These are phyloP conservation scores for Philotrypesis tridentata DNA, from an alignment of 1,140 invertebrate genomes.

Conservation along the genomic window DNA sequence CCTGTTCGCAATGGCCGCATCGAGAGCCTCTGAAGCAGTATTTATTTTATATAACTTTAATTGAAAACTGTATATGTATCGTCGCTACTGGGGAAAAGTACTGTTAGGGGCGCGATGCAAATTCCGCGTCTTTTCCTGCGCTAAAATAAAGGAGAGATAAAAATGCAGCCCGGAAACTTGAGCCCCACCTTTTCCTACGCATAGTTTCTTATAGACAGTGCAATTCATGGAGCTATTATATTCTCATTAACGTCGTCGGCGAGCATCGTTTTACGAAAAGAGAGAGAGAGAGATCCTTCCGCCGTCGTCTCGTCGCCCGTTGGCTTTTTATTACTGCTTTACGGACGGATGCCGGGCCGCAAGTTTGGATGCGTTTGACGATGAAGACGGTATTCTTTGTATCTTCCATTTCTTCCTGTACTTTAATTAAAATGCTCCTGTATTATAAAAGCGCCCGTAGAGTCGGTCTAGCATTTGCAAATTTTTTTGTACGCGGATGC, in stretches of 20 bases:
- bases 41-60: constrained; percentile 26
- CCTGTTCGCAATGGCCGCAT: background rate
- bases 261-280: background rate
- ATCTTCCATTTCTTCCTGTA: background rate
- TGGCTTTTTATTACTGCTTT: background rate
- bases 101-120: no score
- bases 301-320: background rate
- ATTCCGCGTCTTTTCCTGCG: background rate
- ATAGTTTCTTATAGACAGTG: constrained; percentile 9
- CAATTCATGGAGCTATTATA: constrained; percentile 50
- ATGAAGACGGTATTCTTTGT: background rate
- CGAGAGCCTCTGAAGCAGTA: background rate
- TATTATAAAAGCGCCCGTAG: background rate
- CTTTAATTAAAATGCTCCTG: no score
- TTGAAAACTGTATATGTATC: background rate
- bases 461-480: no score
- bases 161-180: background rate
- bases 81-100: no score
- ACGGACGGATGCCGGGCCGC: no score
- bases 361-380: background rate
- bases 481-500: no score
- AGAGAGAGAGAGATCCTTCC: background rate
- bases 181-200: constrained; percentile 20
- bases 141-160: background rate
- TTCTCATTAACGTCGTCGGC: constrained; percentile 44